These are phyloP conservation scores for Xanthorhoe designata DNA, from an alignment of 2,888 invertebrate species.

Conservation along the genomic window DNA sequence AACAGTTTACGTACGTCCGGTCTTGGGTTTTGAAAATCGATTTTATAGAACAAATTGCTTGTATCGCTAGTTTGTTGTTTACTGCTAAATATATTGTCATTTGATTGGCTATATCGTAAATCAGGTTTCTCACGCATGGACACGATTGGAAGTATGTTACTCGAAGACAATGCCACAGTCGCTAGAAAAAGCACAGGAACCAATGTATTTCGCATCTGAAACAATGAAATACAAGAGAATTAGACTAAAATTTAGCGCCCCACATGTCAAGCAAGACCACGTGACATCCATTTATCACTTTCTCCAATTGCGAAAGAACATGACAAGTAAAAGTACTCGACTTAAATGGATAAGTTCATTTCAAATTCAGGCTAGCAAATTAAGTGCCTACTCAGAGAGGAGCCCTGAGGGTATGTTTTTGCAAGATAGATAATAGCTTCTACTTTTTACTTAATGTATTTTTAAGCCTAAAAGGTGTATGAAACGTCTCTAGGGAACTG, in stretches of 20 bases:
- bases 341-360: background rate
- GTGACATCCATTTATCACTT: background rate
- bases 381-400: background rate
- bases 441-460: background rate
- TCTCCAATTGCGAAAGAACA: background rate
- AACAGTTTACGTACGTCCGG: slow-evolving; percentile 30
- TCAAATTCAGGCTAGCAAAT: background rate
- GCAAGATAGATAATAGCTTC: background rate
- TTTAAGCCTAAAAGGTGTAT: background rate
- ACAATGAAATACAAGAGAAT: slow-evolving; percentile 43
- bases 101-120: slow-evolving; percentile 58
- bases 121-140: slow-evolving; percentile 60
- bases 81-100: slow-evolving; percentile 73
- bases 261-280: background rate
- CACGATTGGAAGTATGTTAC: slow-evolving; percentile 70
- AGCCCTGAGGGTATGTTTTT: background rate
- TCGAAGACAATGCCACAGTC: slow-evolving; percentile 71
- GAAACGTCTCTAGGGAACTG: background rate
- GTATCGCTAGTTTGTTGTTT: slow-evolving; percentile 60
- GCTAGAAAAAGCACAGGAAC: slow-evolving; percentile 70
- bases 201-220: slow-evolving; percentile 73
- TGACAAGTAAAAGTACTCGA: background rate
- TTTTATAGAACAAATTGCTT: slow-evolving; percentile 65
- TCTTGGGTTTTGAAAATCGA: slow-evolving; percentile 44
- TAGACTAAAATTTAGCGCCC: background rate